Conservation (phyloP, 2,797 vertebrate genomes). For the Pipistrellus pygmaeus region DNA sequence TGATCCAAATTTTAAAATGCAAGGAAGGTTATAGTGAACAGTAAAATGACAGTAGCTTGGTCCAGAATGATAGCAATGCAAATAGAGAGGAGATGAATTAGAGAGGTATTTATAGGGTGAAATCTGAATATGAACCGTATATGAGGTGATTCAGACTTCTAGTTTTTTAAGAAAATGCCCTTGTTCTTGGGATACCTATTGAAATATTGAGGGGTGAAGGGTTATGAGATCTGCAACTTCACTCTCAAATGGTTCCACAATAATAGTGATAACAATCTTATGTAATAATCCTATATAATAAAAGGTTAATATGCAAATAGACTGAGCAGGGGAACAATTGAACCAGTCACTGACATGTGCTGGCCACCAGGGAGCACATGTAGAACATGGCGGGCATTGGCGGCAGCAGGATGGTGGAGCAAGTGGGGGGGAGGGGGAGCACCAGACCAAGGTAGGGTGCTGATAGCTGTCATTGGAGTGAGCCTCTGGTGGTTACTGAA, state of each 20-base stretch:
- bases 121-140: slow-evolving; percentile 19
- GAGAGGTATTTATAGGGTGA: neutral
- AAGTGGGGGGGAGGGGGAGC: too few species aligned
- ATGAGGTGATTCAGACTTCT: slow-evolving; percentile 20
- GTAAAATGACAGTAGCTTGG: neutral
- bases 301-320: too few species aligned
- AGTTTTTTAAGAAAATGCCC: slow-evolving; percentile 34
- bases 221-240: slow-evolving; percentile 38
- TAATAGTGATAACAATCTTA: neutral
- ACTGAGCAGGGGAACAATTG: too few species aligned
- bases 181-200: slow-evolving; percentile 15
- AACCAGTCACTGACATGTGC: too few species aligned
- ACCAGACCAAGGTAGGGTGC: too few species aligned
- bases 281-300: neutral
- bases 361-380: too few species aligned
- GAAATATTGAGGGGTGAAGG: neutral
- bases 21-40: slow-evolving; percentile 29
- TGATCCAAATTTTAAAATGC: slow-evolving; percentile 61
- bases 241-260: slow-evolving; percentile 29
- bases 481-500: too few species aligned
- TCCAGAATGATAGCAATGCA: neutral
- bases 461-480: too few species aligned
- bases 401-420: too few species aligned
- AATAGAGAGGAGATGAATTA: neutral
- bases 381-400: too few species aligned